Evolutionary conservation across 1,140 invertebrate species (phyloP).

Genomic region (Papilio dardanus): DNA sequence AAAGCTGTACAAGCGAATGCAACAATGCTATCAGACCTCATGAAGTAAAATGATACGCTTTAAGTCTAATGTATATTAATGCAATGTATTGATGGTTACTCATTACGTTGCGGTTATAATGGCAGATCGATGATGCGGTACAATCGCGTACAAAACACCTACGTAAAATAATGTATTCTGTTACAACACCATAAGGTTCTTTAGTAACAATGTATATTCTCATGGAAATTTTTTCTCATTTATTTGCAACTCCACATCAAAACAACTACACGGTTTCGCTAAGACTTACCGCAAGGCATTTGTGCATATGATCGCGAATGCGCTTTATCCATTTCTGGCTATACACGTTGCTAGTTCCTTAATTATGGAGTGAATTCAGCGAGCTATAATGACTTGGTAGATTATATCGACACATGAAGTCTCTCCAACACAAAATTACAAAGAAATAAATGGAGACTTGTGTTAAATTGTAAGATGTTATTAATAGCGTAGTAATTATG

Average conservation of each 20-base stretch:
- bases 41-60: constrained; percentile 29
- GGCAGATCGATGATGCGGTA: constrained; percentile 28
- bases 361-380: constrained; percentile 59
- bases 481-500: not conserved
- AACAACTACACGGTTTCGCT: not conserved
- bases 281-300: constrained; percentile 3
- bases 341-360: constrained; percentile 57
- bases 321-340: constrained; percentile 65
- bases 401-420: constrained; percentile 49
- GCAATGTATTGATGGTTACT: constrained; percentile 29
- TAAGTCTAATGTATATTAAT: constrained; percentile 24
- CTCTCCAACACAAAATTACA: constrained; percentile 14
- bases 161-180: not conserved
- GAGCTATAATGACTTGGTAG: constrained; percentile 56
- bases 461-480: not conserved
- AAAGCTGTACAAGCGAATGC: not conserved
- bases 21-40: constrained; percentile 8
- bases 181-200: constrained; percentile 2
- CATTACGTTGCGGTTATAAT: constrained; percentile 30
- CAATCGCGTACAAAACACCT: not conserved
- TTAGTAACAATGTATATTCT: not conserved
- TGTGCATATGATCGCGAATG: constrained; percentile 43
- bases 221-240: not conserved
- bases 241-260: not conserved
- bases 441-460: constrained; percentile 17